Conservation (phyloP, 1,140 invertebrate genomes). For the Listronotus oregonensis region DNA sequence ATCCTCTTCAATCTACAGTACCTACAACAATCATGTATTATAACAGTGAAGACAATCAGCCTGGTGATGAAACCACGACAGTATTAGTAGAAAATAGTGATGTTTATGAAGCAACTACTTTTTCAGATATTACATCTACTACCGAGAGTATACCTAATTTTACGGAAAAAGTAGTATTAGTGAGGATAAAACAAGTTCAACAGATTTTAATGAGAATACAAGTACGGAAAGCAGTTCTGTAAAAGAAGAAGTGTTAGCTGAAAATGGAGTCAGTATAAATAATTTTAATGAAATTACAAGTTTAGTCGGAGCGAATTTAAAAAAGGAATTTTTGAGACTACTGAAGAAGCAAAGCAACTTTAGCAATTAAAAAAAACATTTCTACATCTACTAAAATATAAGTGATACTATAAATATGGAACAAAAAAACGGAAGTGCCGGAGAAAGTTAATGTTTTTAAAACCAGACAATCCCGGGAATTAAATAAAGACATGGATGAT, state of each 20-base stretch:
- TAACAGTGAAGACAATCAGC: too few species aligned
- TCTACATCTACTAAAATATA: not conserved
- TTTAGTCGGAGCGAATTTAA: not conserved
- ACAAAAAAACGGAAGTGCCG: not conserved
- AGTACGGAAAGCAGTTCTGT: not conserved
- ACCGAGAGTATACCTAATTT: too few species aligned
- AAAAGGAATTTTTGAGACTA: not conserved
- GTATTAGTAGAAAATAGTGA: too few species aligned
- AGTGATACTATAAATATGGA: too few species aligned
- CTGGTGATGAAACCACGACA: too few species aligned
- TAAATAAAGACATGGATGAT: too few species aligned
- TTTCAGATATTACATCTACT: too few species aligned
- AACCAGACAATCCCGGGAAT: too few species aligned
- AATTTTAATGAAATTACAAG: slow-evolving; percentile 15
- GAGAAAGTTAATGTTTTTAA: not conserved
- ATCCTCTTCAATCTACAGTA: not conserved
- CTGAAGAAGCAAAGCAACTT: not conserved
- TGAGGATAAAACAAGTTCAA: too few species aligned
- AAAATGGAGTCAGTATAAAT: slow-evolving; percentile 12
- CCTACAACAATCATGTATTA: too few species aligned
- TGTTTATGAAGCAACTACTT: too few species aligned
- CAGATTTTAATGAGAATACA: not conserved
- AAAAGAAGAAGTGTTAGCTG: slow-evolving; percentile 1
- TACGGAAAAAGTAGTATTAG: too few species aligned
- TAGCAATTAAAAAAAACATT: not conserved